phyloP scores from a whole-genome alignment of 2,797 vertebrate genomes.

The Pangasius krempfi region DNA sequence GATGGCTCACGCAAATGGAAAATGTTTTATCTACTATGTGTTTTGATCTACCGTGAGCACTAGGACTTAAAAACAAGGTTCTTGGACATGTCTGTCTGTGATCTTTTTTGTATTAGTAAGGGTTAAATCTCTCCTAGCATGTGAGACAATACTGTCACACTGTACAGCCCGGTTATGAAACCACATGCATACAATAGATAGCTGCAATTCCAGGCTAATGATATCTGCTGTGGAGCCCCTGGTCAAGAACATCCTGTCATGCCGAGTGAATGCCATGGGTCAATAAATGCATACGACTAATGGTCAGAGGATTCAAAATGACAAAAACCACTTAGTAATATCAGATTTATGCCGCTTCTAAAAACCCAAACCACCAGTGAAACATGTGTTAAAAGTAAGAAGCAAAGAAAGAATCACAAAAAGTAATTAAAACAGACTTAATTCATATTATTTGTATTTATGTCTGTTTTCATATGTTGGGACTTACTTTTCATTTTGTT shows the following conservation, averaged over 20 bases:
- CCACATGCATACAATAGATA: neutral
- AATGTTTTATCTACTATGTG: neutral
- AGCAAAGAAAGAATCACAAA: neutral
- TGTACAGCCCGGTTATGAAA: conserved; percentile 6
- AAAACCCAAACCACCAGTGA: neutral
- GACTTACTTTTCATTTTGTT: neutral
- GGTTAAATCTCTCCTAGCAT: neutral
- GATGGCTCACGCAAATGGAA: neutral
- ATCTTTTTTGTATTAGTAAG: conserved; percentile 10
- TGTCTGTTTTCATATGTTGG: neutral
- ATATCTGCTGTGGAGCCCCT: neutral
- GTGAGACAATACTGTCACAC: neutral
- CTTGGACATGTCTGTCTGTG: neutral
- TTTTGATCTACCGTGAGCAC: conserved; percentile 3
- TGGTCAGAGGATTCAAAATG: neutral
- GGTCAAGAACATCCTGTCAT: neutral
- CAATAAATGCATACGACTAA: neutral
- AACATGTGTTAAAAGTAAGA: neutral
- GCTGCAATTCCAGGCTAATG: neutral
- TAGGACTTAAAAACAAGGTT: neutral
- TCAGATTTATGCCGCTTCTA: neutral
- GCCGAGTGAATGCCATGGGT: neutral
- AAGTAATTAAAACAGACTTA: neutral
- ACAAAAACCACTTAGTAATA: neutral
- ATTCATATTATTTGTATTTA: neutral